Percentiles rank a stretch among this genome's conserved stretches.
Evolutionary conservation across 2,888 invertebrate species (phyloP).

Genomic region (Megaustenia siamemsis): DNA sequence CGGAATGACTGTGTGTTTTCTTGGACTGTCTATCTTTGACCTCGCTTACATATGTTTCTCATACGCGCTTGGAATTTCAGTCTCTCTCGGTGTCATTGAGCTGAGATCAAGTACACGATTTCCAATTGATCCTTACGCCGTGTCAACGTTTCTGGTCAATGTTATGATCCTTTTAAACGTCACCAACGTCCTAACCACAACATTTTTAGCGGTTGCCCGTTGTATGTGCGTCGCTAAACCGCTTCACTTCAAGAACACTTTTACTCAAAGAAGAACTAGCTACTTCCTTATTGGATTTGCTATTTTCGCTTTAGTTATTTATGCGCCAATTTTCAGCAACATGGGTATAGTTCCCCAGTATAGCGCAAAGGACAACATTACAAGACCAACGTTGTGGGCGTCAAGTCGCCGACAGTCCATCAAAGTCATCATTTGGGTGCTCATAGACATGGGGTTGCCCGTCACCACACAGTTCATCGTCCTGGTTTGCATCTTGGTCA

Average conservation of each 20-base stretch:
- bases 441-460: constrained; percentile 7
- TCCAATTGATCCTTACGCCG: not conserved
- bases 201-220: not conserved
- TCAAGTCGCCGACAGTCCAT: not conserved
- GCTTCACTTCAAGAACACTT: constrained; percentile 6
- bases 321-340: constrained; percentile 9
- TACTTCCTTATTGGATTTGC: constrained; percentile 24
- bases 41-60: not conserved
- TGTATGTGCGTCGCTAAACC: constrained; percentile 25
- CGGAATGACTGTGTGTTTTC: constrained; percentile 18
- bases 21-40: constrained; percentile 23
- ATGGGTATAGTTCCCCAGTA: not conserved
- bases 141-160: constrained; percentile 8
- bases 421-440: constrained; percentile 17
- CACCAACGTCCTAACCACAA: constrained; percentile 10
- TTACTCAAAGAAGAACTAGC: constrained; percentile 3
- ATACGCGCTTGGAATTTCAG: not conserved
- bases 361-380: not conserved
- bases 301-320: not conserved
- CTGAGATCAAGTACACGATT: not conserved
- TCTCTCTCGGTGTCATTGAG: constrained; percentile 3
- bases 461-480: constrained; percentile 16
- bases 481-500: constrained; percentile 16
- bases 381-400: constrained; percentile 14
- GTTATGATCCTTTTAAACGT: constrained; percentile 7